These are phyloP conservation scores for Sipha maydis DNA, from an alignment of 2,888 invertebrate species.

Conservation along the genomic window DNA sequence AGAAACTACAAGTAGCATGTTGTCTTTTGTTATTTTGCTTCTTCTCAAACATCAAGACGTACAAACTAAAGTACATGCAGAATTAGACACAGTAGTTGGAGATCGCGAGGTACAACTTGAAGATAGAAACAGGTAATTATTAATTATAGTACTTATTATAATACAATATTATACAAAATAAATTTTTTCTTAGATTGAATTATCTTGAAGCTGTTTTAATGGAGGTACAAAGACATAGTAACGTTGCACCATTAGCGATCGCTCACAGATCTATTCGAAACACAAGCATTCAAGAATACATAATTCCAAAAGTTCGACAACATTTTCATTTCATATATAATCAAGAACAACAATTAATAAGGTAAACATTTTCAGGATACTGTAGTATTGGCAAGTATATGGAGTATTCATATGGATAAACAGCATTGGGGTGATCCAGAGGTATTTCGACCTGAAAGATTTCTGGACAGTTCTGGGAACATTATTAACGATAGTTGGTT, in stretches of 20 bases:
- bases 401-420: conserved; percentile 74
- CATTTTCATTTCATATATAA: not conserved
- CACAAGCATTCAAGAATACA: conserved; percentile 69
- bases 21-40: conserved; percentile 73
- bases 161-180: conserved; percentile 18
- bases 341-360: not conserved
- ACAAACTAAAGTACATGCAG: conserved; percentile 72
- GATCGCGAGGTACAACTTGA: conserved; percentile 65
- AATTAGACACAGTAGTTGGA: conserved; percentile 74
- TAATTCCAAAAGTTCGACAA: conserved; percentile 69
- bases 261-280: conserved; percentile 70
- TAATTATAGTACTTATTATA: not conserved
- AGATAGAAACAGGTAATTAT: conserved; percentile 40
- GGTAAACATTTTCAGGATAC: conserved; percentile 69
- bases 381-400: conserved; percentile 72
- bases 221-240: conserved; percentile 71
- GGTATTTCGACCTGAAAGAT: conserved; percentile 75
- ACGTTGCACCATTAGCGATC: conserved; percentile 71
- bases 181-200: conserved; percentile 64
- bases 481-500: conserved; percentile 70
- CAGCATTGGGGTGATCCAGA: conserved; percentile 73
- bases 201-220: conserved; percentile 69
- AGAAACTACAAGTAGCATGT: conserved; percentile 77
- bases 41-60: conserved; percentile 72
- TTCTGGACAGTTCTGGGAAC: conserved; percentile 72